Evolutionary conservation across 2,113 vertebrate species (phyloP), one percentile per base, ranked within the genome.

Genomic region (Cyprinus carpio): DNA sequence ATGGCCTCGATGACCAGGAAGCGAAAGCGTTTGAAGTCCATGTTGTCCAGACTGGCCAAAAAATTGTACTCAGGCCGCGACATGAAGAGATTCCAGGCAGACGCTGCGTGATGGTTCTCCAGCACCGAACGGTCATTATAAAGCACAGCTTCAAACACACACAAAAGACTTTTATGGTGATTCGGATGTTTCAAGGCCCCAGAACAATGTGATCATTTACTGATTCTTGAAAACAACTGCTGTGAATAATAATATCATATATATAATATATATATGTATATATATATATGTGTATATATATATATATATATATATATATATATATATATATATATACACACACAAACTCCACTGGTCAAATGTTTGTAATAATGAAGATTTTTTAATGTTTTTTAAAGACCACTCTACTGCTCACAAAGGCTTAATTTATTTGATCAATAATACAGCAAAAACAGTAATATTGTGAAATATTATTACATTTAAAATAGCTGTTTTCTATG

Each of bases 1-100:
- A 99, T 99, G 65, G 98, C 98, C 93, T 99, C 98, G 3, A 99
- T 99, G 88, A 99, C 98, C 34, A 99, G 95, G 92, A 99, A 99
- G 56, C 98, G 96, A 89, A 99, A 99, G 84, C 98, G 96, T 87
- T 99, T 99, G 92, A 99, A 99, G 89, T 99, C 98, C 91, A 97
- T 96, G 0, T 99, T 97, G 89, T 98, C 96, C 8, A 99, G 93
- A 92, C 97, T 97, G 89, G 94, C 92, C 87, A 99, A 92, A 91
- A 99, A 99, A 92, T 99, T 99, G 91, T 96, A 99, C 89, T 99
- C 98, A 0, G 97, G 95, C 75, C 95, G 92, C 0, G 98, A 99
- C 96, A 99, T 96, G 93, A 99, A 97, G 60, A 99, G 97, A 89
- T 96, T 98, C 98, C 98, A 99, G 10, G 97, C 98, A 3, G 98